These are phyloP conservation scores for Lagria hirta DNA, from an alignment of 2,888 invertebrate species.

Conservation along the genomic window DNA sequence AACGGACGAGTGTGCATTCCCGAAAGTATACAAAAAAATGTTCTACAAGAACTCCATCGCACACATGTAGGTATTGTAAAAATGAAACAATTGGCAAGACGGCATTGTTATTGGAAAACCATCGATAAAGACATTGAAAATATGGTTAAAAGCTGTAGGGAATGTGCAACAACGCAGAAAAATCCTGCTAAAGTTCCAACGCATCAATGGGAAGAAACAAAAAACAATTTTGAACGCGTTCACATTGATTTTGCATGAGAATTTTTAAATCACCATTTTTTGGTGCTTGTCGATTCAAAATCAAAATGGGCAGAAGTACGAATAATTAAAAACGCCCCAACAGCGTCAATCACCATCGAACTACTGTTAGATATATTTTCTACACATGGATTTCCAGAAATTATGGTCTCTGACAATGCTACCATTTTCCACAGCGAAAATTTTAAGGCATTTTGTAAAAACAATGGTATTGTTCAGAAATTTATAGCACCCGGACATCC, in stretches of 20 bases:
- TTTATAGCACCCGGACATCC: conserved; percentile 18
- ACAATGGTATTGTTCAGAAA: conserved; percentile 12
- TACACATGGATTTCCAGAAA: conserved; percentile 3
- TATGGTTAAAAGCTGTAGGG: conserved; percentile 27
- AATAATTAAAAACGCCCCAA: conserved; percentile 24
- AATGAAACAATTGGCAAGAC: conserved; percentile 35
- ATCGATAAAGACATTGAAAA: conserved; percentile 33
- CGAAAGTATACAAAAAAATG: not conserved
- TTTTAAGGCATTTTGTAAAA: conserved; percentile 8
- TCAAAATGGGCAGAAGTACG: conserved; percentile 33
- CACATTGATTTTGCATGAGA: conserved; percentile 43
- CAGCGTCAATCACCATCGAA: conserved; percentile 3
- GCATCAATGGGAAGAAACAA: conserved; percentile 35
- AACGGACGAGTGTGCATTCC: conserved; percentile 6
- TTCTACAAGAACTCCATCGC: conserved; percentile 4
- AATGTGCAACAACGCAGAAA: conserved; percentile 20
- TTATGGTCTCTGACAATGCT: conserved; percentile 10
- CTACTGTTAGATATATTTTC: conserved; percentile 5
- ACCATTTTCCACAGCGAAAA: not conserved
- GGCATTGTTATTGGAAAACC: conserved; percentile 34
- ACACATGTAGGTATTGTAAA: conserved; percentile 13
- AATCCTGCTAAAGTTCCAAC: conserved; percentile 22
- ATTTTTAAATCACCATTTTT: conserved; percentile 19
- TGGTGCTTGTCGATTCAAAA: conserved; percentile 30
- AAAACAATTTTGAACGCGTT: conserved; percentile 34